Conservation (phyloP, 2,113 vertebrate species). For the Solea solea region DNA sequence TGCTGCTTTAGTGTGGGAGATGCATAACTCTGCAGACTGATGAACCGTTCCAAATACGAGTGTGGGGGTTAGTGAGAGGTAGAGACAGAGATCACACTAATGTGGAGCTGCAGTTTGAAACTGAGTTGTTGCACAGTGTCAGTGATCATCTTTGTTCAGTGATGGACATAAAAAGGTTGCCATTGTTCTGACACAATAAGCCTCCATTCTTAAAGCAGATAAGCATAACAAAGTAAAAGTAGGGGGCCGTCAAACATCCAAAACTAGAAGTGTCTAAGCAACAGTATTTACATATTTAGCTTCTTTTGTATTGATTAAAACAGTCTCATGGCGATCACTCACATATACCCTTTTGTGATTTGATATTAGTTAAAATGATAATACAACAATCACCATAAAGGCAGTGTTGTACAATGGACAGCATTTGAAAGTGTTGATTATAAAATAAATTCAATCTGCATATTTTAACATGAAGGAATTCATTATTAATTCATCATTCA, state of each 20-base stretch:
- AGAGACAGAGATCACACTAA: slow-evolving; percentile 51
- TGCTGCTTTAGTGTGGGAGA: neutral
- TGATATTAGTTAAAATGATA: slow-evolving; percentile 35
- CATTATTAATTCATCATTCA: slow-evolving; percentile 32
- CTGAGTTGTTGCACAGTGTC: slow-evolving; percentile 83
- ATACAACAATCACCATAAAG: slow-evolving; percentile 21
- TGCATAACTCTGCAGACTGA: neutral
- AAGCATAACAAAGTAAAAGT: slow-evolving; percentile 83
- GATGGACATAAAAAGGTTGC: slow-evolving; percentile 84
- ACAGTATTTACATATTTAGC: slow-evolving; percentile 76
- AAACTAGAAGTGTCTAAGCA: slow-evolving; percentile 75
- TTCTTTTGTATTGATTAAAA: slow-evolving; percentile 60
- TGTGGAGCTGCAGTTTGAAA: slow-evolving; percentile 71
- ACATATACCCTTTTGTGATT: slow-evolving; percentile 41
- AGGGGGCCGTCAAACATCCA: slow-evolving; percentile 79
- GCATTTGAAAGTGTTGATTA: slow-evolving; percentile 9
- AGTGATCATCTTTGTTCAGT: slow-evolving; percentile 87
- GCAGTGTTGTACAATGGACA: neutral
- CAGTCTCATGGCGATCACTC: slow-evolving; percentile 47
- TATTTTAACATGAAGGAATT: slow-evolving; percentile 22
- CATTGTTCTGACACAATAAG: slow-evolving; percentile 76
- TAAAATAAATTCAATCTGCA: slow-evolving; percentile 9
- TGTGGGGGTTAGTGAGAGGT: slow-evolving; percentile 22
- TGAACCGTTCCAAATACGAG: neutral
- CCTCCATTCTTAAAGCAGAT: slow-evolving; percentile 75